Evolutionary conservation across 1,140 invertebrate species (phyloP).

Genomic region (Laupala kohalensis): DNA sequence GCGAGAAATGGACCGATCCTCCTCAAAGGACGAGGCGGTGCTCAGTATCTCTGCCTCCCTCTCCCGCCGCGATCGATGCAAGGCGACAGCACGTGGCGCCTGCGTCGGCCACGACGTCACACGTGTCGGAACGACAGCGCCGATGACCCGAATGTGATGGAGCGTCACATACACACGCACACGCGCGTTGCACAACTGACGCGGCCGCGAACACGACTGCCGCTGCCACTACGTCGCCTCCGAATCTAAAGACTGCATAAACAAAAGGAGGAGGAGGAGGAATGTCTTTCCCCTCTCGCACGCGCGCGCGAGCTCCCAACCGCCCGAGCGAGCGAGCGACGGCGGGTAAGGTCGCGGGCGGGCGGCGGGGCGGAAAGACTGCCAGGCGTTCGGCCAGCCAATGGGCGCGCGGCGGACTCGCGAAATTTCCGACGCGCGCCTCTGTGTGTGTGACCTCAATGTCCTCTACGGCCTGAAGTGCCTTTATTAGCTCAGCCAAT

Average conservation of each 20-base stretch:
- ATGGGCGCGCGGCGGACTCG: background rate
- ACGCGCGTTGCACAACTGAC: too few species aligned
- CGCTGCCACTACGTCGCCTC: too few species aligned
- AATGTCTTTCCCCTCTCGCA: background rate
- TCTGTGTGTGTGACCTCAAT: conserved; percentile 9
- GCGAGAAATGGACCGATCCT: too few species aligned
- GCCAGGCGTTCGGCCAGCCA: too few species aligned
- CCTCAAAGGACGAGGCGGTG: too few species aligned
- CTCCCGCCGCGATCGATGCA: background rate
- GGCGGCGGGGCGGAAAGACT: too few species aligned
- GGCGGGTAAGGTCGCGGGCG: conserved; percentile 1
- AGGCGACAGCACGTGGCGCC: background rate
- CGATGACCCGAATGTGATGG: too few species aligned
- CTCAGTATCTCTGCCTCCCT: background rate
- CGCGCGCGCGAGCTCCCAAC: background rate
- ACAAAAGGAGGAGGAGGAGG: background rate
- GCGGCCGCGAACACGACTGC: too few species aligned
- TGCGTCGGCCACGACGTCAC: background rate
- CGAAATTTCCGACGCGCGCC: background rate
- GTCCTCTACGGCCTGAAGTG: conserved; percentile 3
- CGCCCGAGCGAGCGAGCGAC: background rate
- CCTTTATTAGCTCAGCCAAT: conserved; percentile 10
- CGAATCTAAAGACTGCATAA: background rate
- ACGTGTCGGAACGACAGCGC: too few species aligned
- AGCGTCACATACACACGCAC: background rate